Base-by-base conservation (phyloP, 1,140 invertebrate species). In the Patella vulgata region DNA sequence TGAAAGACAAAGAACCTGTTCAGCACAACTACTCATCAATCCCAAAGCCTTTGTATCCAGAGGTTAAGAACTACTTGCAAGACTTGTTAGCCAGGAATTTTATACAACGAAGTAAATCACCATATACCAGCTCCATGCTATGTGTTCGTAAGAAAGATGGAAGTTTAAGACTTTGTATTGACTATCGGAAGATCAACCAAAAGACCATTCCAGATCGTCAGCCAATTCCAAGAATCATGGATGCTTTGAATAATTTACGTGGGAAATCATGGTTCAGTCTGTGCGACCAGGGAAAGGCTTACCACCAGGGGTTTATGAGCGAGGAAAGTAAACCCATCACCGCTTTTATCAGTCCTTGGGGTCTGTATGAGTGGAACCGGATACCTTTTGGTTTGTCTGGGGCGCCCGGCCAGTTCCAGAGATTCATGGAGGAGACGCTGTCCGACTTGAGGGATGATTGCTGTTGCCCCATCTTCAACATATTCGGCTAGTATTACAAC, bases 361-460 rank as follows among this genome's bases (percentile, higher is more conserved):
- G 68, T 0, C n/a, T 61, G 4, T 69, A 59, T 23, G 51, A 72
- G 47, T 72, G 52, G 33, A 56, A 50, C 9, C n/a, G 55, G 19
- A 63, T 72, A 28, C 67, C 67, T 11, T 66, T 72, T 66, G 70
- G 67, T n/a, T 30, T 72, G 21, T 33, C 46, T 56, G 50, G 59
- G 11, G 70, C 70, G 8, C 58, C 68, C 28, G 52, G 54, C 1
- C 25, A 47, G 17, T 72, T 70, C 33, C 59, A 68, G 50, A 33
- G 60, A 2, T 54, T 59, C 19, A 74, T 74, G 65, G 46, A 59
- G 23, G 25, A 55, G n/a, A 27, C 23, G 14, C 50, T 65, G 17
- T 39, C 11, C 42, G 48, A 52, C 3, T 14, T 69, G 8, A 23
- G 47, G 19, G 52, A 59, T 46, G 27, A 51, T 2, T 59, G 51